Base-by-base conservation (phyloP, 2,797 vertebrate species). In the Coregonus sp. region DNA sequence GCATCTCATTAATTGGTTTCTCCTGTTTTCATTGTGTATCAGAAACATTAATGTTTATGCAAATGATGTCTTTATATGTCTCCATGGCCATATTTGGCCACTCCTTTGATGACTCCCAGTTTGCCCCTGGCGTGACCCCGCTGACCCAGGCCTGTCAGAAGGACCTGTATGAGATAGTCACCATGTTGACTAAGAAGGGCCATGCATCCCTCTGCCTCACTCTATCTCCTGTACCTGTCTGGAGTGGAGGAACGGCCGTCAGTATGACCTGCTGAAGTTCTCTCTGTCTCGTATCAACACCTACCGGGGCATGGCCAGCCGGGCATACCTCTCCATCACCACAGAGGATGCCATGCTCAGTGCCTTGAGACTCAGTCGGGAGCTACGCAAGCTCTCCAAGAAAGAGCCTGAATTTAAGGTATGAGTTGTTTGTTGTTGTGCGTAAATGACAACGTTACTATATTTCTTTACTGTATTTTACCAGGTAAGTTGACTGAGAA, bases 331-430 rank as follows among this genome's bases (percentile, higher is more conserved):
- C 71, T 96, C 95, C 2, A 85, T 98, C 83, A 96, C 96, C 74
- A 93, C 95, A 0, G 95, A 96, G 0, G 97, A 97, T 0, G 94
- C 97, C 91, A 96, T 97, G 96, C 91, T 98, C 65, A 91, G 91
- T 0, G 96, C 96, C 31, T 98, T 97, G 84, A 88, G 94, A 74
- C 95, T 98, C 74, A 97, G 97, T 89, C 91, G 87, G 0, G 96
- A 98, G 80, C 95, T 98, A 54, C 94, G 94, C 67, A 94, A 87
- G 80, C 95, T 98, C 50, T 96, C 96, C 0, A 92, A 93, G 76
- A 96, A 97, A 86, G 97, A 98, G 77, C 97, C 96, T 0, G 97
- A 97, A 88, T 98, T 98, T 80, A 97, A 98, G 96, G 96, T 96
- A 14, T 12, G 92, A 47, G 12, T 9, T 29, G 4, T 35, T 35